Conservation (phyloP, 35 echinoderm and acorn worm genomes). For the Hemicentrotus pulcherrimus region DNA sequence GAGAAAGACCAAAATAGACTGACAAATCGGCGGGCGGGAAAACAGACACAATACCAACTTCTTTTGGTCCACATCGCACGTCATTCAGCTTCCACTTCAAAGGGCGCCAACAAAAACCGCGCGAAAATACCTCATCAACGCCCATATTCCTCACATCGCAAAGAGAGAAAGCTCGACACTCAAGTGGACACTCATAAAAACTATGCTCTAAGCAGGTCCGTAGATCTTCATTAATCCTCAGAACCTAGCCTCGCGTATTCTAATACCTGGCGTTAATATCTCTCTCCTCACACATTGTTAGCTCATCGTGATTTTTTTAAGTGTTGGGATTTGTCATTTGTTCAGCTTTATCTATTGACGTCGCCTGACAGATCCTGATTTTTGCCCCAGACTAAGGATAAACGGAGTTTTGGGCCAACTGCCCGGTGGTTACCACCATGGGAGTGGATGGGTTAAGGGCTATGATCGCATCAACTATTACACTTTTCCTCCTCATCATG, state of each 20-base stretch:
- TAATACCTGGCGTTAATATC: neutral
- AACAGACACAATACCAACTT: conserved; percentile 35
- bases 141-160: neutral
- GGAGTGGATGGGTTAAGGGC: conserved; percentile 23
- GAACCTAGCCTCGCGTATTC: neutral
- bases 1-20: neutral
- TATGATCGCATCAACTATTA: conserved; percentile 24
- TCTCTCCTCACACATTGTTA: neutral
- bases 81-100: conserved; percentile 35
- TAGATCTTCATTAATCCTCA: neutral
- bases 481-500: neutral
- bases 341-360: neutral
- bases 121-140: neutral
- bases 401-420: neutral
- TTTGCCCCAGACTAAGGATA: neutral
- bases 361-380: neutral
- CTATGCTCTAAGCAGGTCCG: neutral
- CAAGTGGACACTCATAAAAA: neutral
- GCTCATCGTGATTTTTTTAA: neutral
- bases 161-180: neutral
- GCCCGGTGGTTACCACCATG: conserved; percentile 11
- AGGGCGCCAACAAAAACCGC: neutral
- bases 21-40: neutral
- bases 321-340: neutral
- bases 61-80: conserved; percentile 6